Evolutionary conservation across 2,113 vertebrate species (phyloP).

Genomic region (Galemys pyrenaicus): DNA sequence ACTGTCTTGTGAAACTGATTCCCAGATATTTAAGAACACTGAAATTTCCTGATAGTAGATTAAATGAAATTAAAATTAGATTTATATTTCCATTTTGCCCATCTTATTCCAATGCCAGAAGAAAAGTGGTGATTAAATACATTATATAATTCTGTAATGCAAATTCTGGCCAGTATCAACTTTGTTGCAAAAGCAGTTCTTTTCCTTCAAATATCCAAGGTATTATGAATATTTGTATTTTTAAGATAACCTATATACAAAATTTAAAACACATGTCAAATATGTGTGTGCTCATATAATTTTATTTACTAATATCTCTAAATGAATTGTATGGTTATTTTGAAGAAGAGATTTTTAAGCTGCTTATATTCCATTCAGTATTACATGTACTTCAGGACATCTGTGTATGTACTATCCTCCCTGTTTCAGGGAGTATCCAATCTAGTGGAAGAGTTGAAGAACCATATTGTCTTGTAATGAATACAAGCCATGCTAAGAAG

Average conservation of each 20-base stretch:
- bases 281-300: not conserved
- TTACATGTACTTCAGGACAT: not conserved
- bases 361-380: not conserved
- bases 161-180: conserved; percentile 77
- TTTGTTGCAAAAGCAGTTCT: conserved; percentile 80
- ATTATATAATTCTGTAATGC: conserved; percentile 80
- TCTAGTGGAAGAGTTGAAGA: not conserved
- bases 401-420: not conserved
- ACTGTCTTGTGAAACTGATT: conserved; percentile 80
- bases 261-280: not conserved
- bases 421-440: not conserved
- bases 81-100: conserved; percentile 86
- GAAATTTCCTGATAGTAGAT: conserved; percentile 84
- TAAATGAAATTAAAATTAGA: conserved; percentile 84
- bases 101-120: conserved; percentile 82
- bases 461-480: not conserved
- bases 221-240: conserved; percentile 70
- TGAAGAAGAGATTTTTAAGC: not conserved
- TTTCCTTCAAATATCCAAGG: conserved; percentile 65
- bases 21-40: conserved; percentile 86
- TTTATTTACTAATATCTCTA: conserved; percentile 2
- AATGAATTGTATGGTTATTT: not conserved
- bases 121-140: conserved; percentile 80
- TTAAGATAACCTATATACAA: conserved; percentile 38
- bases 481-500: no score